These are phyloP conservation scores for Omphaloscelis lunosa DNA, from an alignment of 2,888 invertebrate genomes.

Conservation along the genomic window DNA sequence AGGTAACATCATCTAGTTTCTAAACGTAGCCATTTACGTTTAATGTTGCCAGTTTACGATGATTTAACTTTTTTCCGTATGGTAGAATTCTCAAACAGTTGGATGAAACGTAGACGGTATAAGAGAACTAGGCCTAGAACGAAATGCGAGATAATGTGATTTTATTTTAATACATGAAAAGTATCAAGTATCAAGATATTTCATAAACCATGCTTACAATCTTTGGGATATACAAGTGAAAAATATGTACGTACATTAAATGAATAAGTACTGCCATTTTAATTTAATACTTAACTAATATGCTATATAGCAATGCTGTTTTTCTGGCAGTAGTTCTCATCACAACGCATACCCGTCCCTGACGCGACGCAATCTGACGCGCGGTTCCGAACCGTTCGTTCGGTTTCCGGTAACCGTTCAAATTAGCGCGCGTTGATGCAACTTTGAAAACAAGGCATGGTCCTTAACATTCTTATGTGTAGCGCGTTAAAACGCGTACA, in stretches of 20 bases:
- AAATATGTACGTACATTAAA: background rate
- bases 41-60: conserved; percentile 63
- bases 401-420: too few relatives aligned
- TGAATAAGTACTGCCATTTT: background rate
- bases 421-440: background rate
- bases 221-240: background rate
- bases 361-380: background rate
- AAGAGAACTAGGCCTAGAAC: background rate
- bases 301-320: too few relatives aligned
- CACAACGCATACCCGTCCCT: too few relatives aligned
- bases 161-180: background rate
- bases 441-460: background rate
- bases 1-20: conserved; percentile 63
- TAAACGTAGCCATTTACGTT: conserved; percentile 64
- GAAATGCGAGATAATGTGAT: background rate
- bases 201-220: background rate
- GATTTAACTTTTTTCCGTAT: conserved; percentile 34
- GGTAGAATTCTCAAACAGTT: conserved; percentile 46
- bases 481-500: background rate
- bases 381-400: too few relatives aligned
- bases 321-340: background rate
- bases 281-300: background rate
- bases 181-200: background rate
- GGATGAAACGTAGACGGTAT: background rate
- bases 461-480: too few relatives aligned